Base-by-base conservation (phyloP, 2,888 invertebrate genomes). In the Beris chalybata region DNA sequence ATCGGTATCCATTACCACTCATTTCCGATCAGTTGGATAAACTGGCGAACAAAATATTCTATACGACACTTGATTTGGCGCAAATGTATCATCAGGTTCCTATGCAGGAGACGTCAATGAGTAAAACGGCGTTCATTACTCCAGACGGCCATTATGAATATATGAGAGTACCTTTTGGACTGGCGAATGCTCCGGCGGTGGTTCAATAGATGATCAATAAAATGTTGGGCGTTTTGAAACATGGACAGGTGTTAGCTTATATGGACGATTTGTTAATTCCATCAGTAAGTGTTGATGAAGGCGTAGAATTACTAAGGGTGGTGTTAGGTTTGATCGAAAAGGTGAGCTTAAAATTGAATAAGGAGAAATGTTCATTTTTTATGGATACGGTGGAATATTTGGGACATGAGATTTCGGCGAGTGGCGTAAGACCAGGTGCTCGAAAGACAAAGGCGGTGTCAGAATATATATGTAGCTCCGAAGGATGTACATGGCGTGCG, bases 61-160 rank as follows among this genome's bases (percentile, higher is more conserved):
- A 22, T 22, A 22, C 22, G 22, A 22, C 22, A 22, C 22, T 22
- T 22, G 22, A 22, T 22, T 22, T 72, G 64, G 22, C 22, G 22
- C 22, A 22, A 22, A n/a, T n/a, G n/a, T n/a, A n/a, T n/a, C n/a
- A n/a, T n/a, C n/a, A n/a, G n/a, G n/a, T n/a, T n/a, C n/a, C n/a
- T n/a, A n/a, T n/a, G n/a, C n/a, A n/a, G n/a, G n/a, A n/a, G n/a
- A n/a, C n/a, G n/a, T n/a, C n/a, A n/a, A n/a, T n/a, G 22, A 3
- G 22, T 22, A 22, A 2, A 9, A 75, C 73, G 1, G 70, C 70
- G 0, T 74, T 74, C 58, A 71, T 75, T 1, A 75, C 74, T 0
- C 73, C 75, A 0, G 72, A 44, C 11, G 44, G 44, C 9, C n/a
- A 44, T n/a, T 44, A 44, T 44, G 44, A 22, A 22, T 22, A 22